Evolutionary conservation across 2,113 vertebrate species (phyloP), one percentile per base, ranked within the genome.

Genomic region (Trochalopteron elliotii): DNA sequence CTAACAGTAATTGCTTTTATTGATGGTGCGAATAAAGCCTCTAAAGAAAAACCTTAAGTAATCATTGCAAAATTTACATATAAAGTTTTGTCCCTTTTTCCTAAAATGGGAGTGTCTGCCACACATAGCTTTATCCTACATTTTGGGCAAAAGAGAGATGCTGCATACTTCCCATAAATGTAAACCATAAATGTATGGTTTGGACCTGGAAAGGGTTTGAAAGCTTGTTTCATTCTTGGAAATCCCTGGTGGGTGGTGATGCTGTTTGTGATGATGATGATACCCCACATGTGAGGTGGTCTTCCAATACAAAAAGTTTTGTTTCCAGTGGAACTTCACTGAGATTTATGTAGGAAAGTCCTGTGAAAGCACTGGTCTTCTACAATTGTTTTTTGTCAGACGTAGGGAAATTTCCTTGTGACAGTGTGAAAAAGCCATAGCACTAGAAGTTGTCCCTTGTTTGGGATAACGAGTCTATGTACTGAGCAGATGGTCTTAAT

Each of bases 221-320:
- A 69, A 67, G 5, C 22, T 74, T 31, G 2, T 42, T 52, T 93
- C 3, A 4, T 27, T 3, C 39, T 69, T 33, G 31, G 30, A 63
- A 55, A 11, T 27, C 39, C 8, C 25, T 30, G 40, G 7, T 2
- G 2, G 4, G 17, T 40, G 15, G 4, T 5, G 27, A 52, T 85
- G 49, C 31, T 79, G 20, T 35, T 57, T 28, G 33, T 72, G 21
- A 9, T 57, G 81, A 16, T 9, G 45, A 2, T 42, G 30, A 9
- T 23, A 13, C 1, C 12, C 47, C 12, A 20, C 35, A 11, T 1
- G 0, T 42, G 19, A 47, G 33, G 9, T 27, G 31, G 25, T 14
- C 30, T 67, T 68, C 1, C 15, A 10, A 1, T 18, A 13, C 30
- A 64, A 68, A n/a, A 72, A 50, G 12, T 37, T 44, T 77, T 57